Conservation (phyloP, 2,888 invertebrate genomes). For the Pedicia rivosa region DNA sequence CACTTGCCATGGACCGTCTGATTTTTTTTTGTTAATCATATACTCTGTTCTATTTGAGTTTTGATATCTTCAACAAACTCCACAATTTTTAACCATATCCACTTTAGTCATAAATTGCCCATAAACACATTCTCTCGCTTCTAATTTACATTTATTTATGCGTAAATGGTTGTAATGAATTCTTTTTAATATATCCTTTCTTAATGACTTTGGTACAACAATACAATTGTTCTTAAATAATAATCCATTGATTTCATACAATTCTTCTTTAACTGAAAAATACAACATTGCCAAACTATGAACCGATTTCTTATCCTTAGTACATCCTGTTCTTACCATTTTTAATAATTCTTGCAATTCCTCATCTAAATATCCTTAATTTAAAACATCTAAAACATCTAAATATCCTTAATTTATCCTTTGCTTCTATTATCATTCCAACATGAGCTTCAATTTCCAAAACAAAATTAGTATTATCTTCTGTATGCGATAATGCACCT, state of each 20-base stretch:
- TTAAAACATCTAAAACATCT: no score
- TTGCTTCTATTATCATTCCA: background rate
- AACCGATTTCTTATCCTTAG: conserved; percentile 9
- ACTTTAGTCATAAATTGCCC: background rate
- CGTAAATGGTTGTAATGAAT: background rate
- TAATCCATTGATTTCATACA: conserved; percentile 10
- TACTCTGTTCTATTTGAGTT: background rate
- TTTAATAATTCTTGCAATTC: background rate
- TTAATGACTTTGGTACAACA: conserved; percentile 7
- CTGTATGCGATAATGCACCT: background rate
- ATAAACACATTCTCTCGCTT: background rate
- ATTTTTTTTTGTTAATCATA: background rate
- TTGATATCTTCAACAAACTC: background rate
- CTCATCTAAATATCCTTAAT: no score
- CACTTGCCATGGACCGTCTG: conserved; percentile 5
- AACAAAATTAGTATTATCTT: background rate
- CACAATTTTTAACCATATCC: background rate
- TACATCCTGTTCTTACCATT: conserved; percentile 9
- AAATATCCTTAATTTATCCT: background rate
- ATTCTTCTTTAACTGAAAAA: conserved; percentile 7
- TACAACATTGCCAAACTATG: conserved; percentile 1
- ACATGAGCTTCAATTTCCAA: background rate
- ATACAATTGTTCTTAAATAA: conserved; percentile 8
- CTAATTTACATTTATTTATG: background rate
- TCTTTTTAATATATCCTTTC: background rate